phyloP scores from a whole-genome alignment of 2,888 invertebrate species.

The Dione juno region DNA sequence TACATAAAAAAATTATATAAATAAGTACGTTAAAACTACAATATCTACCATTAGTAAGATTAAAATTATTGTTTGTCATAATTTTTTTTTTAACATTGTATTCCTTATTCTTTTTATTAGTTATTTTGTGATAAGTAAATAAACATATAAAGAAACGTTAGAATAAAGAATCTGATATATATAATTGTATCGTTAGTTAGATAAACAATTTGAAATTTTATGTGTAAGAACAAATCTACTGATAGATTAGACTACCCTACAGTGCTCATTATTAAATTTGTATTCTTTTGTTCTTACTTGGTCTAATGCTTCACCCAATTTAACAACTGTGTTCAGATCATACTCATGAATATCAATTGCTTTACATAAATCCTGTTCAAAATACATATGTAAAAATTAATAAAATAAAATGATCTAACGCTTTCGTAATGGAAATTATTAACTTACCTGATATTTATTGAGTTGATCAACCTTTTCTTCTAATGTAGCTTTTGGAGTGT shows the following conservation, averaged over 20 bases:
- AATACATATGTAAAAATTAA: slow-evolving; percentile 57
- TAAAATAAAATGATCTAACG: slow-evolving; percentile 31
- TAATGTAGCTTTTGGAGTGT: slow-evolving; percentile 90
- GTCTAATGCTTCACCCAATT: slow-evolving; percentile 90
- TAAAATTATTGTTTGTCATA: slow-evolving; percentile 5
- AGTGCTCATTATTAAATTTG: slow-evolving; percentile 61
- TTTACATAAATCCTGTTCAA: slow-evolving; percentile 89
- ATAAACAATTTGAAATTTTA: slow-evolving; percentile 51
- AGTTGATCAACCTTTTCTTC: slow-evolving; percentile 96
- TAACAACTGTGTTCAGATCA: slow-evolving; percentile 88
- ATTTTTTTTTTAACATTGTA: slow-evolving; percentile 15
- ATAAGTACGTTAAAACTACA: slow-evolving; percentile 69
- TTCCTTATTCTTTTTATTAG: slow-evolving; percentile 35
- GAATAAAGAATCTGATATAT: slow-evolving; percentile 22
- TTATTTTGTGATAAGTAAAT: slow-evolving; percentile 38
- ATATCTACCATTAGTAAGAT: slow-evolving; percentile 76
- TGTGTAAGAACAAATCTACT: slow-evolving; percentile 73
- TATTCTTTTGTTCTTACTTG: slow-evolving; percentile 87
- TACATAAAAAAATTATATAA: slow-evolving; percentile 14
- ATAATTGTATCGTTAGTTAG: slow-evolving; percentile 32
- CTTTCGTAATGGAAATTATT: slow-evolving; percentile 7
- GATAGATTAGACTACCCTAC: slow-evolving; percentile 76
- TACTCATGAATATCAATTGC: slow-evolving; percentile 87
- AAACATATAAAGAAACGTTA: slow-evolving; percentile 42
- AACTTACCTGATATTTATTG: slow-evolving; percentile 92